Base-by-base conservation (phyloP, 2,888 invertebrate species). In the Archips crataeganus region DNA sequence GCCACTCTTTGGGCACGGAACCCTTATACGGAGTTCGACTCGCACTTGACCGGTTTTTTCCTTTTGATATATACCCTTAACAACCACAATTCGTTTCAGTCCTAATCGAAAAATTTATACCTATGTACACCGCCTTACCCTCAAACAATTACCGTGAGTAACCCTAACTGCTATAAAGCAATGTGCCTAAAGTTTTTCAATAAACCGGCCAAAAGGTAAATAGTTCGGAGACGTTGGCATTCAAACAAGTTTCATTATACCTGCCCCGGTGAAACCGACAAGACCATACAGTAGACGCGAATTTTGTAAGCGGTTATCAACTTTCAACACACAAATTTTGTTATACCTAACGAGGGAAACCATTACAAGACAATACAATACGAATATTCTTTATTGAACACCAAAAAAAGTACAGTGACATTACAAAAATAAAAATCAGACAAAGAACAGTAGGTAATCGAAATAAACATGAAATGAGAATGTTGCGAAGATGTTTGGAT, bases 151-250 rank as follows among this genome's bases (percentile, higher is more conserved):
- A 68, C 63, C n/a, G 32, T 45, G 47, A 67, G 36, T 47, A 62
- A 34, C 66, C 61, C 62, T 61, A 57, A 47, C 61, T 6, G 66
- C 78, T 79, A 78, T 76, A 80, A 82, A 84, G 87, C 86, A 84
- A 90, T 91, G 87, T 87, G 85, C 90, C 83, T 84, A 86, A 92
- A 93, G 87, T 93, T 92, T 92, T 92, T 91, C 89, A 91, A 92
- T 93, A 92, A 90, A 80, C 83, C 82, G 79, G 79, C 80, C 84
- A 83, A 87, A 90, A 91, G 88, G 90, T 90, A 92, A 90, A 90
- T 89, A 88, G 77, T 77, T 75, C 13, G 49, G 83, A 84, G 84
- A 82, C 86, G 85, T 85, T 79, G 86, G 85, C 79, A 89, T 89
- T 88, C 82, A 84, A 88, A 85, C 84, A 84, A 84, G 80, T 79